Base-by-base conservation (phyloP, 2,113 vertebrate species). In the Artemisiospiza belli region DNA sequence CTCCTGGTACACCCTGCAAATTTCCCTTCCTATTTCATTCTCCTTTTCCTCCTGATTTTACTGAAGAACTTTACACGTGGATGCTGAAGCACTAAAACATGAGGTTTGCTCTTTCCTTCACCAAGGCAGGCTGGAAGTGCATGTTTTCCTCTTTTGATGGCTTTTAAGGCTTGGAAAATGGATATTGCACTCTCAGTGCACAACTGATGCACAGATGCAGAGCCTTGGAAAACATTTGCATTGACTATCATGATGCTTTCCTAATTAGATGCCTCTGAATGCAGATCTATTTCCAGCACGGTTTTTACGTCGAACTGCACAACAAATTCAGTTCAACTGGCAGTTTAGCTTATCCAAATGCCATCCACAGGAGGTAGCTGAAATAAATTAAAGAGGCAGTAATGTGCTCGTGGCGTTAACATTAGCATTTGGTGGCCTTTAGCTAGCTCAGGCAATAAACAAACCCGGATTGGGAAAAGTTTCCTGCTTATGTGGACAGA, bases 311-410 rank as follows among this genome's bases (percentile, higher is more conserved):
- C 17, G 73, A 97, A 47, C 86, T 55, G 74, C 79, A 90, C 95
- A 94, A 94, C 89, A 94, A 91, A 97, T 88, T 83, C 94, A 83
- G 94, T 75, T 88, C 94, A 89, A 82, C 87, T 81, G 94, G 95
- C 96, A 86, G 90, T 84, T 97, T 39, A 75, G 86, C 94, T 96
- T 92, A 93, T 78, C 84, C 95, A 96, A 96, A 96, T 95, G 95
- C 92, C 91, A 91, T 95, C 94, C 88, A 41, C 28, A 25, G 75
- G 93, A 96, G 91, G 62, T 79, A 74, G 83, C 82, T 79, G 96
- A 94, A 94, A 97, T 97, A 90, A 97, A 96, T 96, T 95, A 97
- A 95, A 98, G 97, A 97, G 96, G 92, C 96, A 97, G 94, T 63
- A 95, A 72, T 59, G 35, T 52, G 97, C 96, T 97, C 8, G 21